phyloP scores from a whole-genome alignment of 2,113 vertebrate species.

The Microcebus murinus region DNA sequence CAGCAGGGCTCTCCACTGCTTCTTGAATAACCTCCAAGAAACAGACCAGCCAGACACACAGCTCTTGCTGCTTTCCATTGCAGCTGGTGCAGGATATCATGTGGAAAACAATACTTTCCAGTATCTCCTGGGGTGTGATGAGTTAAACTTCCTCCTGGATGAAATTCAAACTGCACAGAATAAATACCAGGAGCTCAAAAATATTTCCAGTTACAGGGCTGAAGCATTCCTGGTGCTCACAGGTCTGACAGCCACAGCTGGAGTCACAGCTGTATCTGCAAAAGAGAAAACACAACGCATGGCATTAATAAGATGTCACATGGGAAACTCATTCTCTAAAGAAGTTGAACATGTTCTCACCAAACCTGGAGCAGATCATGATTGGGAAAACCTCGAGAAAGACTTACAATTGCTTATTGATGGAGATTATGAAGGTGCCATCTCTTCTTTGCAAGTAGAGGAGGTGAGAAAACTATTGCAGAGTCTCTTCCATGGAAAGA shows the following conservation, averaged over 20 bases:
- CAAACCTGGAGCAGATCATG: not conserved
- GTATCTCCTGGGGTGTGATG: constrained; percentile 67
- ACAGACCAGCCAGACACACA: constrained; percentile 65
- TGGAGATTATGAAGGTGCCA: not conserved
- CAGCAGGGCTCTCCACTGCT: constrained; percentile 50
- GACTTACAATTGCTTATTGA: constrained; percentile 64
- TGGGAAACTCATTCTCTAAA: constrained; percentile 9
- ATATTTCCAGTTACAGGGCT: constrained; percentile 61
- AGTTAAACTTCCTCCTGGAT: constrained; percentile 74
- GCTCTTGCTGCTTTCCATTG: constrained; percentile 79
- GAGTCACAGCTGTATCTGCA: not conserved
- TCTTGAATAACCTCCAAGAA: constrained; percentile 69
- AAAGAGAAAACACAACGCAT: constrained; percentile 76
- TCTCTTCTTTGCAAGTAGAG: not conserved
- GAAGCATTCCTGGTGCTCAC: constrained; percentile 80
- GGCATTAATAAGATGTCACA: constrained; percentile 54
- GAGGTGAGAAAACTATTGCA: constrained; percentile 59
- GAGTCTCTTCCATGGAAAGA: constrained; percentile 41
- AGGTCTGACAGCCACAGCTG: constrained; percentile 60
- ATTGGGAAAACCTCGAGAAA: constrained; percentile 73
- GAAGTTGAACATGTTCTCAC: constrained; percentile 65
- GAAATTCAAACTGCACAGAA: constrained; percentile 46
- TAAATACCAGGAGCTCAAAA: constrained; percentile 77
- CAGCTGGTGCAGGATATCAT: constrained; percentile 70
- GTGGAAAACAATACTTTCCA: constrained; percentile 65